These are phyloP conservation scores for Melolontha melolontha DNA, from an alignment of 2,888 invertebrate genomes.

Conservation along the genomic window DNA sequence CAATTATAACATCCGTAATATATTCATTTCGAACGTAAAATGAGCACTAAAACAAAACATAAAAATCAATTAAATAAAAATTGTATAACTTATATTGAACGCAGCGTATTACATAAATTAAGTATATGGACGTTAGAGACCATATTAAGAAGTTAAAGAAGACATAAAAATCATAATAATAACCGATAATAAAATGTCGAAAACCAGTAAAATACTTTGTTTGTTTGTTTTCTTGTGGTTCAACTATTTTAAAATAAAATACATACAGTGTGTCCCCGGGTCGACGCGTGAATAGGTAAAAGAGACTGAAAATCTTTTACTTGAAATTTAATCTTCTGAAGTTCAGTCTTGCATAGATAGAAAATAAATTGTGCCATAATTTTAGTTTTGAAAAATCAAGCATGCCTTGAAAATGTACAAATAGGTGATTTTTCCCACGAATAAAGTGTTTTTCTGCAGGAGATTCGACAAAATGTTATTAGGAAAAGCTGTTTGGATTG, in stretches of 20 bases:
- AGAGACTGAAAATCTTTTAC: too few species aligned
- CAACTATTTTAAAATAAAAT: neutral
- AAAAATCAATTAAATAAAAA: conserved; percentile 38
- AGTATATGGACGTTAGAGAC: conserved; percentile 4
- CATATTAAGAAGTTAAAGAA: conserved; percentile 28
- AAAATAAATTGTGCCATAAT: too few species aligned
- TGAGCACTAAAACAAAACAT: conserved; percentile 26
- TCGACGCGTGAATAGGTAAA: too few species aligned
- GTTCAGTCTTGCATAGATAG: too few species aligned
- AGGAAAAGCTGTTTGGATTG: too few species aligned
- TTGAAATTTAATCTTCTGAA: too few species aligned
- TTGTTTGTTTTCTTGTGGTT: neutral
- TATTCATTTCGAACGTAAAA: conserved; percentile 32
- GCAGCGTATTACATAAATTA: conserved; percentile 29
- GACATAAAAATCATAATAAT: conserved; percentile 29
- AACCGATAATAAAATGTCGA: conserved; percentile 9
- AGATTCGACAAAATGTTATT: too few species aligned
- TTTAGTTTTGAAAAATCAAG: too few species aligned
- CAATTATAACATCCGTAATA: conserved; percentile 33
- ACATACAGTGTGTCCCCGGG: too few species aligned
- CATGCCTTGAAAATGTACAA: too few species aligned
- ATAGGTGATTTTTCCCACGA: too few species aligned
- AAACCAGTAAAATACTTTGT: conserved; percentile 9
- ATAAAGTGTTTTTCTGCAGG: too few species aligned
- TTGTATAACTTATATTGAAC: conserved; percentile 26